Evolutionary conservation across 2,113 vertebrate species (phyloP).

Genomic region (Axis porcinus): DNA sequence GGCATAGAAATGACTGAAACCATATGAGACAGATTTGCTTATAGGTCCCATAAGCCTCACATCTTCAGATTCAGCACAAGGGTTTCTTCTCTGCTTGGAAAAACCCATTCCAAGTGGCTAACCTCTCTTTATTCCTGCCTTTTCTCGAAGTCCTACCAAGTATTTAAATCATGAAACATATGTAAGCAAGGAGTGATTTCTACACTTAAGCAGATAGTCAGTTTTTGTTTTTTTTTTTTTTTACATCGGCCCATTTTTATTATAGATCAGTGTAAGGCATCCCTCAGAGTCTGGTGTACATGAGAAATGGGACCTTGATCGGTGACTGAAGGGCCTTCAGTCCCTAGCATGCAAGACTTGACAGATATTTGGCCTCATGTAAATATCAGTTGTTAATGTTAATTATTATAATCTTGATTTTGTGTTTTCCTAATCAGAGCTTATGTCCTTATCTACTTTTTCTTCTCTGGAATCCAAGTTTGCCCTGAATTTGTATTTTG

Average conservation of each 20-base stretch:
- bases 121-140: background rate
- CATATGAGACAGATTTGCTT: background rate
- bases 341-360: background rate
- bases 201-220: background rate
- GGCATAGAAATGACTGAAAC: background rate
- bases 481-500: conserved; percentile 26
- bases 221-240: background rate
- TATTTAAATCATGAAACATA: background rate
- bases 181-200: background rate
- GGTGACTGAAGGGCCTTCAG: background rate
- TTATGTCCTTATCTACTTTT: background rate
- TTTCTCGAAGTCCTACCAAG: background rate
- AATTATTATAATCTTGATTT: background rate
- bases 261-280: background rate
- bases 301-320: background rate
- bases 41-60: no score
- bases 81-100: background rate
- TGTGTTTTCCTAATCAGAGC: background rate
- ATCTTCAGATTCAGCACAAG: background rate
- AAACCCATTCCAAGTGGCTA: background rate
- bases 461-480: background rate
- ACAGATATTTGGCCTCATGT: background rate
- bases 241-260: background rate
- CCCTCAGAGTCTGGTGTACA: background rate
- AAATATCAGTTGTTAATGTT: background rate